Percentiles rank a stretch among this genome's conserved stretches.
phyloP scores from a whole-genome alignment of 2,888 invertebrate genomes.

The Diplolepis rosae region DNA sequence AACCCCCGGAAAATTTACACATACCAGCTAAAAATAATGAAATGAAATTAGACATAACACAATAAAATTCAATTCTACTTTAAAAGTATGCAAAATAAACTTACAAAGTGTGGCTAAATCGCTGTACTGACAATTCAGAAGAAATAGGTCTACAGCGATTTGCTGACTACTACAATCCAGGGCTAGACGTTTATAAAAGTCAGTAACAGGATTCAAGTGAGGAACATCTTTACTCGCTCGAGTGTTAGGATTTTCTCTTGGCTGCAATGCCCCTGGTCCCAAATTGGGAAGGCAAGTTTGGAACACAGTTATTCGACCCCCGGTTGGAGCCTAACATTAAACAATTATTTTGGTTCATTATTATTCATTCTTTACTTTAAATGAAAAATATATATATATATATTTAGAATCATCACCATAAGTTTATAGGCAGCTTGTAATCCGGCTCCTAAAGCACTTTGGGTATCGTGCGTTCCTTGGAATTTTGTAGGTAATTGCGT shows the following conservation, averaged over 20 bases:
- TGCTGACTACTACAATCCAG: slow-evolving; percentile 98
- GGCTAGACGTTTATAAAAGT: slow-evolving; percentile 97
- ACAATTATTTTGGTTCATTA: slow-evolving; percentile 22
- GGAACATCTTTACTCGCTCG: slow-evolving; percentile 87
- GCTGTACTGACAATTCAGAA: slow-evolving; percentile 93
- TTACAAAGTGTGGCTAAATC: slow-evolving; percentile 95
- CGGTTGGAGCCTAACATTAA: slow-evolving; percentile 83
- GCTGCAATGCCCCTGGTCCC: slow-evolving; percentile 89
- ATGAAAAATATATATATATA: slow-evolving; percentile 1
- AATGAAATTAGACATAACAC: too few relatives aligned
- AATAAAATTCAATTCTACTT: neutral
- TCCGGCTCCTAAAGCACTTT: slow-evolving; percentile 93
- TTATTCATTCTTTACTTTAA: neutral
- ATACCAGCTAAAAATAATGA: slow-evolving; percentile 81
- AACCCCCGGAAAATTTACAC: slow-evolving; percentile 95
- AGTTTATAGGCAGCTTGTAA: slow-evolving; percentile 94
- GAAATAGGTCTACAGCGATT: slow-evolving; percentile 95
- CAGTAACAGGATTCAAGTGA: slow-evolving; percentile 94
- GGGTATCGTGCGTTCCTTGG: slow-evolving; percentile 80
- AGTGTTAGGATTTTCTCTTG: slow-evolving; percentile 90
- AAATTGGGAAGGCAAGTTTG: slow-evolving; percentile 90
- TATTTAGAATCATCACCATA: slow-evolving; percentile 77
- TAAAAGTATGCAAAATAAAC: slow-evolving; percentile 62
- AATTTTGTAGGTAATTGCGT: slow-evolving; percentile 86
- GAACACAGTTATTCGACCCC: slow-evolving; percentile 96